Conservation (phyloP, 2,888 invertebrate genomes). For the Dorcus parallelipipedus region DNA sequence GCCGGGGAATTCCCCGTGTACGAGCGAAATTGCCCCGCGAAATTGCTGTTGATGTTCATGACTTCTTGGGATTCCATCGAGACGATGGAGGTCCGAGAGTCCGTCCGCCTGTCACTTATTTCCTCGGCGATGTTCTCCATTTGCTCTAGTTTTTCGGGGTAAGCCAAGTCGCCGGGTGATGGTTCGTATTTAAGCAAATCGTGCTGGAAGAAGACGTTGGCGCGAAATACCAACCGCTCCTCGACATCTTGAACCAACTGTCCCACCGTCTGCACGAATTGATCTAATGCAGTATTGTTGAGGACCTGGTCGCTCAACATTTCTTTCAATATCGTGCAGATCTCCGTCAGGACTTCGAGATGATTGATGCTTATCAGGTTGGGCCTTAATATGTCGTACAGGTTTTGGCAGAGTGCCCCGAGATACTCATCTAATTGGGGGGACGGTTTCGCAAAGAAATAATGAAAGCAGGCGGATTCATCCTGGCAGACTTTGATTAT, state of each 20-base stretch:
- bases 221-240: conserved; percentile 92
- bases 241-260: conserved; percentile 92
- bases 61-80: conserved; percentile 73
- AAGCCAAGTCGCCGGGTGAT: conserved; percentile 93
- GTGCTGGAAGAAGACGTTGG: conserved; percentile 87
- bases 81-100: conserved; percentile 65
- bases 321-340: conserved; percentile 91
- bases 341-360: conserved; percentile 93
- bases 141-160: conserved; percentile 96
- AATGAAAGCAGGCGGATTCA: conserved; percentile 86
- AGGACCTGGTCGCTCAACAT: conserved; percentile 87
- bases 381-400: conserved; percentile 92
- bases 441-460: conserved; percentile 78
- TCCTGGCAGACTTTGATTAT: conserved; percentile 92
- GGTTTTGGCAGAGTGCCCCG: conserved; percentile 77
- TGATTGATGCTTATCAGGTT: conserved; percentile 95
- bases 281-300: conserved; percentile 58
- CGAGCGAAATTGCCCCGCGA: conserved; percentile 47
- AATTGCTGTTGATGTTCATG: conserved; percentile 57
- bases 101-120: conserved; percentile 53
- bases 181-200: conserved; percentile 88
- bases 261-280: conserved; percentile 73
- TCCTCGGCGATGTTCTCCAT: conserved; percentile 68
- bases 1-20: conserved; percentile 55
- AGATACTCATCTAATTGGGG: conserved; percentile 71